These are phyloP conservation scores for Petrocephalus microphthalmus DNA, from an alignment of 2,113 vertebrate species.

Conservation along the genomic window DNA sequence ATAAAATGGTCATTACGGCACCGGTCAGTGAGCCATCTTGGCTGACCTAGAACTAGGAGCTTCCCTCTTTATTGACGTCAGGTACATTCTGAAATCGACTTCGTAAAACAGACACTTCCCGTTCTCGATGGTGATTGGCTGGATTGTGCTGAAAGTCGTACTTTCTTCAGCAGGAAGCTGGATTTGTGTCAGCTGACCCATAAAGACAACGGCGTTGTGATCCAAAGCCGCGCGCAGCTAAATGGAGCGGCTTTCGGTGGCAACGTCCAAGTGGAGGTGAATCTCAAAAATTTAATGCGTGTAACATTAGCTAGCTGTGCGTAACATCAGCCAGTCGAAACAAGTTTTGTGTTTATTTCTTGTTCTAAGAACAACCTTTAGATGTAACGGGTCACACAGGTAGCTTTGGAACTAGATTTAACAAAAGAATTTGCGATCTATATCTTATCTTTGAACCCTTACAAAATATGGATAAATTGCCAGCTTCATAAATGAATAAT, in stretches of 20 bases:
- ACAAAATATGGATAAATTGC: background rate
- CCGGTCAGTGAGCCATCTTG: background rate
- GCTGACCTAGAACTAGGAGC: background rate
- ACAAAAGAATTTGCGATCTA: background rate
- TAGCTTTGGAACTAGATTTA: background rate
- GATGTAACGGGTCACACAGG: background rate
- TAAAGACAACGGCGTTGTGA: background rate
- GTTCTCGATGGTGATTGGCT: background rate
- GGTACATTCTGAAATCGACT: background rate
- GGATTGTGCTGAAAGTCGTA: background rate
- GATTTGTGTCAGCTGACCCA: background rate
- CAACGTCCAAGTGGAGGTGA: background rate
- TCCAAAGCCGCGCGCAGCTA: background rate
- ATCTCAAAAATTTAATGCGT: background rate
- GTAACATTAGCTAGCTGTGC: background rate
- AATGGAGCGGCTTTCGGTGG: background rate
- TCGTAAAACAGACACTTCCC: background rate
- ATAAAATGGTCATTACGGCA: constrained; percentile 17
- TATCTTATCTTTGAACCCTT: background rate
- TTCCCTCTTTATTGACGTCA: background rate
- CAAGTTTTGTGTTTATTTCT: too few species aligned
- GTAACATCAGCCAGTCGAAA: background rate
- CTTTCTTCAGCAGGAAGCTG: background rate
- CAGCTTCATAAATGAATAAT: background rate
- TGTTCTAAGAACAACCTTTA: background rate